A percentile compares a stretch with the other conserved stretches of the same genome.
These are phyloP conservation scores for Meghimatium bilineatum DNA, from an alignment of 2,888 invertebrate species.

Conservation along the genomic window DNA sequence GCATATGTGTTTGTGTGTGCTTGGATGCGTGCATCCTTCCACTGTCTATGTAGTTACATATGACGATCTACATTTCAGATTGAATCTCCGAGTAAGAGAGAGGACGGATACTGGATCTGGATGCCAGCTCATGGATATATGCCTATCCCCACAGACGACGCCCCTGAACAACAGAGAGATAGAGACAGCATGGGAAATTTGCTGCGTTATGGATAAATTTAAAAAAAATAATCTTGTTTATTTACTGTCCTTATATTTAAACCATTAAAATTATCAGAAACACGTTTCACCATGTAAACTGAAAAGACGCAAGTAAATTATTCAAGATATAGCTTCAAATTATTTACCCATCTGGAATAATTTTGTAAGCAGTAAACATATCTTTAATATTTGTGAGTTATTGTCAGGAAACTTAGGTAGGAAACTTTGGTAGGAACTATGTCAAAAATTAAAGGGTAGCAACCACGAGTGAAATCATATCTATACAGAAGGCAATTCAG, in stretches of 20 bases:
- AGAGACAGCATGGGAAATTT: slow-evolving; percentile 61
- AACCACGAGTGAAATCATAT: too few species aligned
- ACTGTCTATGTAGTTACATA: too few species aligned
- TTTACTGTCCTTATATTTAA: not conserved
- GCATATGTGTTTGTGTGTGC: not conserved
- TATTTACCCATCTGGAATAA: too few species aligned
- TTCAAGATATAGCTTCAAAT: too few species aligned
- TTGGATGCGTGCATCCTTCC: too few species aligned
- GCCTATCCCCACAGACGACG: slow-evolving; percentile 65
- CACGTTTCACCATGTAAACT: not conserved
- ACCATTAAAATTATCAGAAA: not conserved
- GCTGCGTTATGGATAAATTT: slow-evolving; percentile 65
- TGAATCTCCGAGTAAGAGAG: slow-evolving; percentile 54
- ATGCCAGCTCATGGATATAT: slow-evolving; percentile 76
- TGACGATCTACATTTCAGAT: slow-evolving; percentile 1
- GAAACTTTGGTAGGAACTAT: too few species aligned
- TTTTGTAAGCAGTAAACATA: too few species aligned
- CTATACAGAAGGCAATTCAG: too few species aligned
- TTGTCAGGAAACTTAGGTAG: too few species aligned
- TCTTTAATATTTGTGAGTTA: too few species aligned
- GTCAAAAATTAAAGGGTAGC: too few species aligned
- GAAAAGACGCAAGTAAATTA: not conserved
- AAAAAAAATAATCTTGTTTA: not conserved
- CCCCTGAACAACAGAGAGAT: slow-evolving; percentile 49
- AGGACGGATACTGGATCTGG: slow-evolving; percentile 72